These are phyloP conservation scores for Synergus japonicus DNA, from an alignment of 2,888 invertebrate species.

Conservation along the genomic window DNA sequence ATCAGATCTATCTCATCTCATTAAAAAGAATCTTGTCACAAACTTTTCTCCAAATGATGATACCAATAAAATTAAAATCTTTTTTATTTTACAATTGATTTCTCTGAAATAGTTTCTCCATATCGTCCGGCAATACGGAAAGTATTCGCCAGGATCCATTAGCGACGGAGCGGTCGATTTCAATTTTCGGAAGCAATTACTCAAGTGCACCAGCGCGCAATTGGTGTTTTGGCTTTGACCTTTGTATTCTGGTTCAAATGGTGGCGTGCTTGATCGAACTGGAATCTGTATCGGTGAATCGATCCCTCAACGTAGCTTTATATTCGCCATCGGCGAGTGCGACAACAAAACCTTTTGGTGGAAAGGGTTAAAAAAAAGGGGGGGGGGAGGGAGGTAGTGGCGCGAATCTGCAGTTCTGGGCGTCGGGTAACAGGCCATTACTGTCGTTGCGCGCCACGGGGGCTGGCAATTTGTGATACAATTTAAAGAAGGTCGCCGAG, in stretches of 20 bases:
- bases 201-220: constrained; percentile 56
- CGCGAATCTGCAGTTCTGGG: constrained; percentile 47
- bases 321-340: constrained; percentile 9
- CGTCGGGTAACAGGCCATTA: constrained; percentile 64
- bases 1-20: no score
- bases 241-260: constrained; percentile 57
- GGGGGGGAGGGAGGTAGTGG: not conserved
- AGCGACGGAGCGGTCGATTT: constrained; percentile 55
- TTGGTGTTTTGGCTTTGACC: constrained; percentile 61
- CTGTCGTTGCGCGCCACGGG: constrained; percentile 47
- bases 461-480: constrained; percentile 70
- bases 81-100: not conserved
- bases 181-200: constrained; percentile 67
- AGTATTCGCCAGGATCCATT: constrained; percentile 29
- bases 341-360: constrained; percentile 45
- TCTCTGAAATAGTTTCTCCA: not conserved
- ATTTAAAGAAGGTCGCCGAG: constrained; percentile 69
- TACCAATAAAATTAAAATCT: not conserved
- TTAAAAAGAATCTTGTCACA: not conserved
- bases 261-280: constrained; percentile 45
- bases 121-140: constrained; percentile 12
- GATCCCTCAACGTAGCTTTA: constrained; percentile 39
- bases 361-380: constrained; percentile 1
- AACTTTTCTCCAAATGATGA: not conserved
- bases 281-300: constrained; percentile 48